Evolutionary conservation across 2,797 vertebrate genomes (phyloP).

Genomic region (Mus spretus): DNA sequence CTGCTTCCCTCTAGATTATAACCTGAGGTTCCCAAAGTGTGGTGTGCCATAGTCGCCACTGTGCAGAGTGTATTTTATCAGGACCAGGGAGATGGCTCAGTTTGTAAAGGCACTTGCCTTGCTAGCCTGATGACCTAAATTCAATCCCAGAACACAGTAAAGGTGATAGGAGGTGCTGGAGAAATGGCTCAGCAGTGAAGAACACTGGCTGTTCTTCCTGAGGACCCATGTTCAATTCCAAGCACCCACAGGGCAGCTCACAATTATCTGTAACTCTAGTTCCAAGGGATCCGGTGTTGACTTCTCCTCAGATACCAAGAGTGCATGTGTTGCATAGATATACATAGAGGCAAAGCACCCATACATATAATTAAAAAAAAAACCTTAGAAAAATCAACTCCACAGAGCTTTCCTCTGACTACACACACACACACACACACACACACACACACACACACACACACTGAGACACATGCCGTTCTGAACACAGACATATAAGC

Average conservation of each 20-base stretch:
- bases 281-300: neutral
- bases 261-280: neutral
- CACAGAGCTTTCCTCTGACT: neutral
- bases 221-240: neutral
- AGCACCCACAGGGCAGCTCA: neutral
- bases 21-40: neutral
- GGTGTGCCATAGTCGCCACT: neutral
- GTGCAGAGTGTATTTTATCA: neutral
- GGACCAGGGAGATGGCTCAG: neutral
- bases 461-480: neutral
- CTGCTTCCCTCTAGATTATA: neutral
- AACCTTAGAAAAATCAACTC: neutral
- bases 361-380: neutral
- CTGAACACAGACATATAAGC: neutral
- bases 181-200: neutral
- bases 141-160: neutral
- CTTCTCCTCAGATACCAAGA: neutral
- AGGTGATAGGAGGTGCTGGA: neutral
- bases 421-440: neutral
- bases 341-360: neutral
- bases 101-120: neutral
- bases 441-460: neutral
- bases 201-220: neutral
- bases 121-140: neutral
- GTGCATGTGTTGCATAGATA: neutral